Base-by-base conservation (phyloP, 2,888 invertebrate species). In the Pristionchus entomophagus region DNA sequence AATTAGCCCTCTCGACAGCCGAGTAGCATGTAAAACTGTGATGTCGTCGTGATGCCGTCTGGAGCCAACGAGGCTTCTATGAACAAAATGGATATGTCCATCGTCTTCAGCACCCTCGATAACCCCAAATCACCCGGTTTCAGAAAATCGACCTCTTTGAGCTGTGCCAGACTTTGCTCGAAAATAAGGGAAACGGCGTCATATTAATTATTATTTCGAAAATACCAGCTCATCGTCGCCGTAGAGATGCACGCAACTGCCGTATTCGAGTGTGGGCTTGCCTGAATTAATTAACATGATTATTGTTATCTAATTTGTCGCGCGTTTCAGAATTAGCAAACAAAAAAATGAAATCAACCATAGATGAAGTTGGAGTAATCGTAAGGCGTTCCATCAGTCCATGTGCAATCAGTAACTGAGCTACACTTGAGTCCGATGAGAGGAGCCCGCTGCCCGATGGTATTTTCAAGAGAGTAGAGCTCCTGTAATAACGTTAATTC, bases 371-470 rank as follows among this genome's bases (percentile, higher is more conserved):
- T 80, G 29, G 49, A 29, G 51, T 80, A 80, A 26, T 80, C 78
- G n/a, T 80, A 80, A 19, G 78, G 78, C 29, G 78, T 51, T 12
- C 78, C 78, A 35, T 80, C 78, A 14, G 78, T 51, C 78, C 78
- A 80, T 3, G 35, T 29, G 41, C 78, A 80, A 8, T 80, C 51
- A 32, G 78, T 51, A 0, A 14, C 22, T 0, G 49, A 19, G 35
- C 32, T 51, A 51, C 78, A 80, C 51, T 53, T 80, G 22, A 80
- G 51, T 49, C 78, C 78, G 41, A 80, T 80, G 19, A 80, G 78
- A 29, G 78, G 78, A 29, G 78, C 35, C 0, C 38, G 32, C 5
- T 22, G 10, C 22, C 78, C 78, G 32, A 80, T 73, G 17, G 41
- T 10, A 4, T 12, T 4, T 2, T 73, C 32, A 41, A 73, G 41